Evolutionary conservation across 2,888 invertebrate species (phyloP), one percentile per base, ranked within the genome.

Genomic region (Podotricha telesiphe): DNA sequence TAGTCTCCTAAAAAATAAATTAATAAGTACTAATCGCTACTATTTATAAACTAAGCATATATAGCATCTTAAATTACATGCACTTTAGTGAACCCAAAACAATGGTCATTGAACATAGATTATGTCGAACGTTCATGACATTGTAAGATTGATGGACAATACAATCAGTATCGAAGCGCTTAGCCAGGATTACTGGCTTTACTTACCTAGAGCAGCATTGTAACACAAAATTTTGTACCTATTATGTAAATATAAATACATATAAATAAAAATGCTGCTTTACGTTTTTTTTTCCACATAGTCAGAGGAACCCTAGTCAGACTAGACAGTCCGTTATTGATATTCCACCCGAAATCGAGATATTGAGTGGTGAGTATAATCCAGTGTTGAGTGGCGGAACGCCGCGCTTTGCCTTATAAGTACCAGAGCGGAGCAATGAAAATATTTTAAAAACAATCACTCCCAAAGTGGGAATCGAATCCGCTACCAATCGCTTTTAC

Each of bases 61-160:
- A 42, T 20, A 22, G n/a, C 15, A n/a, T 45, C n/a, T 45, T 45
- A 3, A 22, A 59, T 6, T 17, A n/a, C 59, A 59, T 22, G 59
- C 59, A 59, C n/a, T n/a, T n/a, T 45, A 45, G 45, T 45, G 45
- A 17, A 45, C n/a, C 45, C 17, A 22, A 22, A 59, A 59, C 59
- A 59, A 45, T 59, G 22, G 34, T 55, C 11, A 17, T 55, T 17
- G 34, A 17, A 34, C 34, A 34, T 17, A 55, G 55, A 37, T 34
- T 17, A 55, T 11, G 17, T 55, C 17, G 17, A 55, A 55, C 55
- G 55, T 55, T 34, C 55, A 17, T 55, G 55, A 55, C 55, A 55
- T 55, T 55, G 34, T 55, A 17, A 55, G 55, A 34, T 55, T 55
- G 55, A 55, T 17, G 55, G 17, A 37, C 55, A 55, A 34, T 55